Evolutionary conservation across 2,888 invertebrate genomes (phyloP), one percentile per base, ranked within the genome.

Genomic region (Thyatira batis): DNA sequence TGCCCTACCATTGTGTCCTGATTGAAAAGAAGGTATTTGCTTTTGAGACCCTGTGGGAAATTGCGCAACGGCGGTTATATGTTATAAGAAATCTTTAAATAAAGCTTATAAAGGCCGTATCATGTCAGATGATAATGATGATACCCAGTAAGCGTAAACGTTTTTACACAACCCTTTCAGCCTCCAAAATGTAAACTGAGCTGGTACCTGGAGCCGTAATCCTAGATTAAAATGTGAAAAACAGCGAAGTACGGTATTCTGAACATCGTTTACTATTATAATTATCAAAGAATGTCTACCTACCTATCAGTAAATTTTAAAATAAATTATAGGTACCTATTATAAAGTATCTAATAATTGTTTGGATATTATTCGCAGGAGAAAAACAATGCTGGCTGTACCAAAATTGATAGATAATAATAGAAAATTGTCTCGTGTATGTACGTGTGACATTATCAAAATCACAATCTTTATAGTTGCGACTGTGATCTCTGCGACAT

Each of bases 21-120:
- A 77, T 82, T 89, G 84, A 84, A 89, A 85, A 80, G 89, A 85
- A 82, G 82, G 79, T 88, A 88, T 89, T 87, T 82, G 81, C 87
- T 86, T 87, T 87, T 83, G 81, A 82, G 78, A 81, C 76, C 80
- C 85, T 87, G 86, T 90, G 91, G 88, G 90, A 91, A 90, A 89
- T 92, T 92, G 90, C 84, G 82, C 88, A 92, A 92, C 78, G 73
- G 78, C 78, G 80, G 80, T 82, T 84, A 78, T 67, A 71, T 70
- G 66, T 76, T 77, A 63, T 76, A 73, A 73, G 69, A 75, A 79
- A 71, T 69, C 69, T 71, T 74, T 82, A 80, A 85, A 82, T 76
- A 71, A 69, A 63, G 71, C 73, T 73, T 73, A 78, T 67, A 67
- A 70, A 80, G 71, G 78, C 72, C 70, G 69, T 82, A 84, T 84